Percentiles rank a stretch among this genome's conserved stretches.
Conservation (phyloP, 2,888 invertebrate genomes). For the Neuroscelio doddi region DNA sequence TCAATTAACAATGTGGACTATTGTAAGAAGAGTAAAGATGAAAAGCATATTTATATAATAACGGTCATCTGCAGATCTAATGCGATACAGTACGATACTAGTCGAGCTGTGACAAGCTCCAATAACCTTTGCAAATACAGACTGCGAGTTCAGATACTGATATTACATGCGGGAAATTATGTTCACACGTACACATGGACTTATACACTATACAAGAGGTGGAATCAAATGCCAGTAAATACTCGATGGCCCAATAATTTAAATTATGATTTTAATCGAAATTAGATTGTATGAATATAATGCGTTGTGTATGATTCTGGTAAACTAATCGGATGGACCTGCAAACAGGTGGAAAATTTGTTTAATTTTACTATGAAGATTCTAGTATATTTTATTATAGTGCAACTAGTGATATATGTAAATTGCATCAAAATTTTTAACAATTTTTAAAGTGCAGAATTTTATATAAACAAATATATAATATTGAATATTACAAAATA, state of each 20-base stretch:
- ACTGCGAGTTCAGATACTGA: constrained; percentile 31
- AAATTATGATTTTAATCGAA: constrained; percentile 43
- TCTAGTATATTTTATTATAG: no score
- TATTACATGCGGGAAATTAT: constrained; percentile 40
- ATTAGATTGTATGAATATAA: constrained; percentile 32
- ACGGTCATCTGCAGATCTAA: constrained; percentile 30
- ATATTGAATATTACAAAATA: not conserved
- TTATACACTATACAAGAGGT: constrained; percentile 16
- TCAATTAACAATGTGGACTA: not conserved
- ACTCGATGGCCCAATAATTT: constrained; percentile 37
- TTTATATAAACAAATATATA: not conserved
- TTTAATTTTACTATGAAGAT: constrained; percentile 21
- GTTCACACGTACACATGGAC: constrained; percentile 22
- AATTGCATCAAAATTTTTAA: no score
- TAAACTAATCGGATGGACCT: constrained; percentile 26
- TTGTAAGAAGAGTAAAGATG: constrained; percentile 26
- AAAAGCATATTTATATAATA: constrained; percentile 38
- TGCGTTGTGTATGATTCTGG: constrained; percentile 22
- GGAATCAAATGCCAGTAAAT: constrained; percentile 38
- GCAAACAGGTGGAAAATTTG: constrained; percentile 28
- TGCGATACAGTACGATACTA: constrained; percentile 19
- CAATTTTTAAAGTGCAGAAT: no score
- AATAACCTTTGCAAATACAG: constrained; percentile 39
- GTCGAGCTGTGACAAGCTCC: constrained; percentile 26
- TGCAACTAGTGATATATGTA: no score